Base-by-base conservation (phyloP, 2,113 vertebrate genomes). In the Colius striatus region DNA sequence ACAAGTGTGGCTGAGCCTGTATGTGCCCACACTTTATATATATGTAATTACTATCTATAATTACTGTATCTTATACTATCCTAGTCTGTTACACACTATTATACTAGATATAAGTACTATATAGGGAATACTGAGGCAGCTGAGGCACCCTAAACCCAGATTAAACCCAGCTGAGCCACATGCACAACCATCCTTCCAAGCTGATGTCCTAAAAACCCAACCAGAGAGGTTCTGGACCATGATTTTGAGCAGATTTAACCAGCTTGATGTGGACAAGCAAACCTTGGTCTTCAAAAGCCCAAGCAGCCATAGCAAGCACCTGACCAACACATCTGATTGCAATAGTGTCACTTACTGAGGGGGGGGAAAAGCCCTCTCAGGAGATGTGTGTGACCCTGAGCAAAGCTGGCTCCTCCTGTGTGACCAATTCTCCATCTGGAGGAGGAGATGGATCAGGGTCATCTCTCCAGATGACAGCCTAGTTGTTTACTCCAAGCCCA, bases 301-400 rank as follows among this genome's bases (percentile, higher is more conserved):
- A 45, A 48, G 48, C 43, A 58, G 63, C 53, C 25, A 0, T 1
- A 54, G 67, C 19, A 48, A 41, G 22, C 0, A 1, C 34, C 32
- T 13, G 41, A 8, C 21, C 48, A 58, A 61, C 57, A 29, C 14
- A 22, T 51, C 48, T 63, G 61, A 21, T 29, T 54, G 57, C 10
- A 36, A 26, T 2, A 18, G 50, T 21, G 53, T 23, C 67, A 51
- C 26, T 67, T 75, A 5, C 3, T 21, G 48, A 34, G 23, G 47
- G 45, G 48, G 38, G 23, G 47, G 43, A 83, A 47, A 62, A 36
- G 34, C 2, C 1, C 7, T 11, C 29, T 54, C 34, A 25, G 45
- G 66, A 91, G 61, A 34, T 61, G 75, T 34, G 25, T 51, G 30
- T 34, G 63, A 55, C 68, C 65, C 47, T 14, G 74, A 77, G 75